A percentile compares a stretch with the other conserved stretches of the same genome.
Evolutionary conservation across 2,888 invertebrate species (phyloP).

Genomic region (Melanchra persicariae): DNA sequence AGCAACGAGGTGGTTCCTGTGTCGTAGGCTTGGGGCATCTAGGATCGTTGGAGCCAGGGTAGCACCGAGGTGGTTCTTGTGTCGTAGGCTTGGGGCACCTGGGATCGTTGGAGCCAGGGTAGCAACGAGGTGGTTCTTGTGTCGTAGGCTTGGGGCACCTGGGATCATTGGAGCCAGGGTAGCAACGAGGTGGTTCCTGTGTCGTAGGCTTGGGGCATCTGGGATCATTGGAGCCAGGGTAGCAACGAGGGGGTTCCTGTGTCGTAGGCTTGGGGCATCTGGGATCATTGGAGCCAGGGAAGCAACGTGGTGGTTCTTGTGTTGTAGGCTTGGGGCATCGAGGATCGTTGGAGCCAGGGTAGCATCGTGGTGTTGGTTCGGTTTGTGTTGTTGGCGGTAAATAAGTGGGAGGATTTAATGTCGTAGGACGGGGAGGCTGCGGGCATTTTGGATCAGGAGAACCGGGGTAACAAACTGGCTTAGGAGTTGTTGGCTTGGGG

Average conservation of each 20-base stretch:
- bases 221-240: conserved; percentile 52
- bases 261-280: conserved; percentile 53
- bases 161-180: conserved; percentile 67
- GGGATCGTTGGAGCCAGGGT: conserved; percentile 67
- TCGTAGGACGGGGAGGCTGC: conserved; percentile 53
- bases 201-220: conserved; percentile 63
- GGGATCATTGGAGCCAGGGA: conserved; percentile 51
- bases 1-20: conserved; percentile 67
- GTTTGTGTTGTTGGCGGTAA: conserved; percentile 60
- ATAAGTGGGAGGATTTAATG: neutral
- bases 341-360: conserved; percentile 9
- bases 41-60: conserved; percentile 73
- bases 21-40: conserved; percentile 74
- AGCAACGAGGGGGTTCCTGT: conserved; percentile 38
- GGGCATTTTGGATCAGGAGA: conserved; percentile 67
- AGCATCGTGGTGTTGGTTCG: conserved; percentile 47
- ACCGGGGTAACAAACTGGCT: conserved; percentile 72
- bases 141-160: conserved; percentile 70
- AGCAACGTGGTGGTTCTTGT: conserved; percentile 1
- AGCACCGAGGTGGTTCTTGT: conserved; percentile 67
- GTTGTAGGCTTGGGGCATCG: conserved; percentile 62
- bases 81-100: conserved; percentile 73
- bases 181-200: conserved; percentile 69
- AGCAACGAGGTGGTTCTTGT: conserved; percentile 69
- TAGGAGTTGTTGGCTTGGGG: conserved; percentile 67